Percentiles rank a stretch among this genome's conserved stretches.
Evolutionary conservation across 2,888 invertebrate genomes (phyloP).

Genomic region (Monopis laevigella): DNA sequence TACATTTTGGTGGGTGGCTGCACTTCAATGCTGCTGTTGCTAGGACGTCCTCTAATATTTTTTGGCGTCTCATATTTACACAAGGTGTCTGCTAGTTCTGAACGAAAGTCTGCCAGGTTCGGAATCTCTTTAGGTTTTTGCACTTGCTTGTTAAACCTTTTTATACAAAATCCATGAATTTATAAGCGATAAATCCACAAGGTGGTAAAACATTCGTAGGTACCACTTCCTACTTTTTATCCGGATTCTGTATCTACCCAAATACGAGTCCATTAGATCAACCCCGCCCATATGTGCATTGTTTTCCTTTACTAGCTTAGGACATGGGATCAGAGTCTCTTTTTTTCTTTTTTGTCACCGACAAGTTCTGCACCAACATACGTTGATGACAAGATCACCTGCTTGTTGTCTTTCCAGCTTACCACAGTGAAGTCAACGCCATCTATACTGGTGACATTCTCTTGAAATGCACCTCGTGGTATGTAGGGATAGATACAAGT

Average conservation of each 20-base stretch:
- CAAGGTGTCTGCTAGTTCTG: conserved; percentile 18
- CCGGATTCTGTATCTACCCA: conserved; percentile 18
- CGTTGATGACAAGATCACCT: too few relatives aligned
- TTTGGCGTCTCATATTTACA: conserved; percentile 20
- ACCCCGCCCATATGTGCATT: conserved; percentile 19
- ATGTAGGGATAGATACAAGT: too few relatives aligned
- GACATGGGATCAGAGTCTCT: not conserved
- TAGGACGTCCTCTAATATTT: conserved; percentile 22
- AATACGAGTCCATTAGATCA: conserved; percentile 20
- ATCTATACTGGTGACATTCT: too few relatives aligned
- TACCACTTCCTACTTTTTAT: conserved; percentile 21
- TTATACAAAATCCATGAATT: conserved; percentile 18
- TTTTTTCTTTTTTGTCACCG: too few relatives aligned
- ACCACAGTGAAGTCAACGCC: too few relatives aligned
- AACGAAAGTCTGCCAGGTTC: conserved; percentile 20
- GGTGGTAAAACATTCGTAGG: conserved; percentile 19
- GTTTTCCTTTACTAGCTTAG: conserved; percentile 16
- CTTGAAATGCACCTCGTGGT: too few relatives aligned
- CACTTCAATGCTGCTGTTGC: conserved; percentile 19
- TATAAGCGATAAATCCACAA: conserved; percentile 18
- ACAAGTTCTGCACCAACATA: too few relatives aligned
- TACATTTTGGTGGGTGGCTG: conserved; percentile 20
- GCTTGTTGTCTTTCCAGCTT: too few relatives aligned
- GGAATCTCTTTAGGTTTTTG: conserved; percentile 15
- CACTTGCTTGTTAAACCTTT: conserved; percentile 10